Evolutionary conservation across 2,113 vertebrate species (phyloP).

Genomic region (Lagopus muta): DNA sequence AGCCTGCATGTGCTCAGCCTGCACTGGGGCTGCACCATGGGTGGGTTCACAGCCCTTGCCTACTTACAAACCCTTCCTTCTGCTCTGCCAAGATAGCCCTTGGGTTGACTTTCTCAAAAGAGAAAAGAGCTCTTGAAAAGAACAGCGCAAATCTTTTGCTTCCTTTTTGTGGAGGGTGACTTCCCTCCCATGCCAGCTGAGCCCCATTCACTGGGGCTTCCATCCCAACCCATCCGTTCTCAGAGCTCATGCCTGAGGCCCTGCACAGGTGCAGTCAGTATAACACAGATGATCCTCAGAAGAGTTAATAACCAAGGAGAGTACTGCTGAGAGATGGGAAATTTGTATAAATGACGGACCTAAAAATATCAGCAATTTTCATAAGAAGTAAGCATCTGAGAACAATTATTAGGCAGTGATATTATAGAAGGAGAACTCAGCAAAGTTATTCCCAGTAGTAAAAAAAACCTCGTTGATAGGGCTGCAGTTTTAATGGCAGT

Average conservation of each 20-base stretch:
- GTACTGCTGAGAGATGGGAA: background rate
- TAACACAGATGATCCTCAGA: background rate
- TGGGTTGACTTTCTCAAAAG: background rate
- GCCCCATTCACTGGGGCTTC: background rate
- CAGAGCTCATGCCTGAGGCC: background rate
- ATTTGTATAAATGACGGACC: background rate
- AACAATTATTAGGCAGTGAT: background rate
- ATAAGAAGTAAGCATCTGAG: background rate
- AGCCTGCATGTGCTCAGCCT: rapidly evolving
- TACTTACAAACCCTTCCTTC: background rate
- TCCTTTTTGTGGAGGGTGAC: rapidly evolving
- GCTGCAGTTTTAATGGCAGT: background rate
- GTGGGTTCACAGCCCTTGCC: background rate
- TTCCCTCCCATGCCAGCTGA: background rate
- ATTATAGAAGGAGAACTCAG: background rate
- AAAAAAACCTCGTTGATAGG: background rate
- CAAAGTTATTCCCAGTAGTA: background rate
- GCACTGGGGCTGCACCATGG: background rate
- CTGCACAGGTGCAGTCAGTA: rapidly evolving
- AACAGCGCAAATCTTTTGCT: background rate
- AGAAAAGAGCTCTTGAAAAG: background rate
- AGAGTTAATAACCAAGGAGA: background rate
- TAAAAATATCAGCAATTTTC: constrained; percentile 40
- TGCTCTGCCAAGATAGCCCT: rapidly evolving
- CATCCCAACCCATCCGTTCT: background rate